A percentile compares a stretch with the other conserved stretches of the same genome.
These are phyloP conservation scores for Onychomys leucogaster DNA, from an alignment of 2,797 vertebrate genomes.

Conservation along the genomic window DNA sequence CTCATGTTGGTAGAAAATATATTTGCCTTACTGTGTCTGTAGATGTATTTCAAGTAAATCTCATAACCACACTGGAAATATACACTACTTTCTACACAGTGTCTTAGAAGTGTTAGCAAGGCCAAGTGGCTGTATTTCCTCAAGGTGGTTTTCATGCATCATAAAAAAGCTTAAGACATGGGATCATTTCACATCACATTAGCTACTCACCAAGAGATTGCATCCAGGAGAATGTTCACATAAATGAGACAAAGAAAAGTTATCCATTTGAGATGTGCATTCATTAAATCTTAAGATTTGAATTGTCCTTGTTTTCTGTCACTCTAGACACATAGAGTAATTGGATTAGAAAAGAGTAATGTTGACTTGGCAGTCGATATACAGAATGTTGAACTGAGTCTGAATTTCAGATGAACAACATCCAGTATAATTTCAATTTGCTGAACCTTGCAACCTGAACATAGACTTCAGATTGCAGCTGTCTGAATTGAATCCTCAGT, in stretches of 20 bases:
- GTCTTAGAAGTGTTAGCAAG: neutral
- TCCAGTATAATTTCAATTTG: neutral
- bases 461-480: neutral
- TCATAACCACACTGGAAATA: neutral
- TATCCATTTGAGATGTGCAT: neutral
- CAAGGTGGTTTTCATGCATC: neutral
- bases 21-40: neutral
- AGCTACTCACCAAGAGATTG: neutral
- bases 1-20: neutral
- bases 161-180: slow-evolving; percentile 5
- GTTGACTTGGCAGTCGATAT: neutral
- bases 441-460: neutral
- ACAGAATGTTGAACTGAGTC: neutral
- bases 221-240: neutral
- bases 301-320: neutral
- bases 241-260: neutral
- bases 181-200: neutral
- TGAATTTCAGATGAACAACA: neutral
- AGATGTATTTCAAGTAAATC: neutral
- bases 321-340: neutral
- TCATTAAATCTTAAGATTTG: neutral
- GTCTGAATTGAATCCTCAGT: neutral
- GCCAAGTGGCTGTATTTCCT: accelerated
- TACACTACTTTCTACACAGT: neutral
- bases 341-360: neutral